These are phyloP conservation scores for Ctenomys sociabilis DNA, from an alignment of 2,113 vertebrate genomes.

Conservation along the genomic window DNA sequence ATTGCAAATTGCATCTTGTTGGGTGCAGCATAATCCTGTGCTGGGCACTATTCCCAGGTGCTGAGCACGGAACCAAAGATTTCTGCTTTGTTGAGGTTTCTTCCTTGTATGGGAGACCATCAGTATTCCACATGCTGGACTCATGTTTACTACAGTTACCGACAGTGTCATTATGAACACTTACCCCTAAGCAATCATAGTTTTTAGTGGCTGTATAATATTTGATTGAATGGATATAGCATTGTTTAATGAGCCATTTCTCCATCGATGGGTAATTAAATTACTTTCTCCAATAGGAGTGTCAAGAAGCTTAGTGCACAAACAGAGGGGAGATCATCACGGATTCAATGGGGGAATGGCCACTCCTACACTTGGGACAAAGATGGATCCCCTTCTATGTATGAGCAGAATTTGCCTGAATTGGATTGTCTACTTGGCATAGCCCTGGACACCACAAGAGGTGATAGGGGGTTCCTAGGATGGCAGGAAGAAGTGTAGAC, in stretches of 20 bases:
- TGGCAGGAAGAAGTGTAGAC: not conserved
- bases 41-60: not conserved
- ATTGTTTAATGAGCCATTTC: not conserved
- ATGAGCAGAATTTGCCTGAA: not conserved
- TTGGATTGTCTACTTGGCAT: not conserved
- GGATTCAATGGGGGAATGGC: not conserved
- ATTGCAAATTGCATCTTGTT: not conserved
- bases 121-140: not conserved
- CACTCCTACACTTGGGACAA: not conserved
- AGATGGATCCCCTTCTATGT: not conserved
- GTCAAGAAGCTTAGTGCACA: not conserved
- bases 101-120: not conserved
- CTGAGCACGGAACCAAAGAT: not conserved
- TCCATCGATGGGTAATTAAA: not conserved
- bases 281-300: not conserved
- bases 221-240: slow-evolving; percentile 11
- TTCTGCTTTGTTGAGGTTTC: not conserved
- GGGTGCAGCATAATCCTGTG: not conserved
- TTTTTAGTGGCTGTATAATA: not conserved
- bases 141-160: not conserved
- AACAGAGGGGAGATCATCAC: not conserved
- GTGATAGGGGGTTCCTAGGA: not conserved
- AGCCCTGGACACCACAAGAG: not conserved
- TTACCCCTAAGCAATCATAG: not conserved
- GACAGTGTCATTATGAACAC: not conserved